Evolutionary conservation across 2,113 vertebrate species (phyloP).

Genomic region (Heterochromis multidens): DNA sequence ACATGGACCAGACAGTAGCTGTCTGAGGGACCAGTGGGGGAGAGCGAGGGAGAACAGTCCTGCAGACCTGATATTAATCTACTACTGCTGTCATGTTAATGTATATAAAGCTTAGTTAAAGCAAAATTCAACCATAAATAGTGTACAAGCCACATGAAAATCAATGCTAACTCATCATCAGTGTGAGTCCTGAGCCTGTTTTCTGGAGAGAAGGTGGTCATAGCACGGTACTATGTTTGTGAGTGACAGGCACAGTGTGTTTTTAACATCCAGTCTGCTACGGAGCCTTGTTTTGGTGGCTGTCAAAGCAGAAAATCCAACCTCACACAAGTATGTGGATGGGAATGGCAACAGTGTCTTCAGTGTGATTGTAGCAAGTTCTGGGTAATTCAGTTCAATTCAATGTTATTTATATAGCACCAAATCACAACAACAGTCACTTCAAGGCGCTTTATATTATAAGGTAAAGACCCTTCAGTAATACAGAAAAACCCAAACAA

Average conservation of each 20-base stretch:
- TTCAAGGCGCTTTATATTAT: no score
- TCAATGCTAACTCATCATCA: neutral
- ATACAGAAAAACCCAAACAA: no score
- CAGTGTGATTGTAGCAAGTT: no score
- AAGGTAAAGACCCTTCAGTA: no score
- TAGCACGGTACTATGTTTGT: neutral
- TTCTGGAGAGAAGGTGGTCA: no score
- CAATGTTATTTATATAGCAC: no score
- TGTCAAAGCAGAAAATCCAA: neutral
- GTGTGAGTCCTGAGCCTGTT: no score
- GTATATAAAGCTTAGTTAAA: neutral
- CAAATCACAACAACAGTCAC: no score
- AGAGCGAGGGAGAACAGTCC: fast-evolving
- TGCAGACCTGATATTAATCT: neutral
- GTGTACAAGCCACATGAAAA: neutral
- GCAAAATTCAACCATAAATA: neutral
- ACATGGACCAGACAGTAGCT: neutral
- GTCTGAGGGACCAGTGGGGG: fast-evolving
- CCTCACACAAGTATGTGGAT: no score
- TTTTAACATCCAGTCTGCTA: neutral
- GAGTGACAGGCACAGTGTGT: neutral
- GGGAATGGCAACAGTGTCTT: no score
- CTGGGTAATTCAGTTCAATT: no score
- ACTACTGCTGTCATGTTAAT: no score
- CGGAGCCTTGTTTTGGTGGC: neutral